Evolutionary conservation across 2,113 vertebrate genomes (phyloP).

Genomic region (Cettia cetti): DNA sequence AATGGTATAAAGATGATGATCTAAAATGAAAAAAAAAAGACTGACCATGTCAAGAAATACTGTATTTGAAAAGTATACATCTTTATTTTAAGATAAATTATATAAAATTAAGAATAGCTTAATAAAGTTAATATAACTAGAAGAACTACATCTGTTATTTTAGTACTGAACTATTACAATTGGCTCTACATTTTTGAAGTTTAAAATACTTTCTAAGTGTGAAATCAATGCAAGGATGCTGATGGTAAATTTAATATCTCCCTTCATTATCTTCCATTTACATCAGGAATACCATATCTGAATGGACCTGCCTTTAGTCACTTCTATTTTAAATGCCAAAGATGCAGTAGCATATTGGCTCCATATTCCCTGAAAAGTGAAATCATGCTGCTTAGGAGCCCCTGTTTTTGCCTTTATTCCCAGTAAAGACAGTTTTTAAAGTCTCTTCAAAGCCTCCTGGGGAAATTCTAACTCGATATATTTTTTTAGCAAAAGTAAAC

Average conservation of each 20-base stretch:
- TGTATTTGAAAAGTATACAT: constrained; percentile 27
- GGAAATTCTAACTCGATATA: background rate
- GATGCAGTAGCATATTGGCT: background rate
- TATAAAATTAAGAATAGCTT: constrained; percentile 9
- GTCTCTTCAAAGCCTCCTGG: background rate
- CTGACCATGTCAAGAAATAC: background rate
- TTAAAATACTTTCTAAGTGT: background rate
- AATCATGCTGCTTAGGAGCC: background rate
- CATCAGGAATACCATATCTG: background rate
- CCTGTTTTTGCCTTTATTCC: background rate
- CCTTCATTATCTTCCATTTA: background rate
- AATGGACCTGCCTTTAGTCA: background rate
- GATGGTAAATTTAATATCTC: background rate
- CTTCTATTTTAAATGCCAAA: background rate
- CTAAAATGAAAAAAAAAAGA: constrained; percentile 1
- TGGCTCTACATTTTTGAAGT: constrained; percentile 11
- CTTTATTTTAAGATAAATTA: constrained; percentile 45
- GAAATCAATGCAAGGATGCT: background rate
- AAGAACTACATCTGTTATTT: constrained; percentile 40
- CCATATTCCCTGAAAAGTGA: background rate
- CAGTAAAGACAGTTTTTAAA: background rate
- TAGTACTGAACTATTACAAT: background rate
- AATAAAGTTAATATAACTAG: constrained; percentile 56
- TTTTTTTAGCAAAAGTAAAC: background rate
- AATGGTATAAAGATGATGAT: background rate